Evolutionary conservation across 92 coral and sea anemone species (phyloP), one percentile per base, ranked within the genome.

Genomic region (Porites rus): DNA sequence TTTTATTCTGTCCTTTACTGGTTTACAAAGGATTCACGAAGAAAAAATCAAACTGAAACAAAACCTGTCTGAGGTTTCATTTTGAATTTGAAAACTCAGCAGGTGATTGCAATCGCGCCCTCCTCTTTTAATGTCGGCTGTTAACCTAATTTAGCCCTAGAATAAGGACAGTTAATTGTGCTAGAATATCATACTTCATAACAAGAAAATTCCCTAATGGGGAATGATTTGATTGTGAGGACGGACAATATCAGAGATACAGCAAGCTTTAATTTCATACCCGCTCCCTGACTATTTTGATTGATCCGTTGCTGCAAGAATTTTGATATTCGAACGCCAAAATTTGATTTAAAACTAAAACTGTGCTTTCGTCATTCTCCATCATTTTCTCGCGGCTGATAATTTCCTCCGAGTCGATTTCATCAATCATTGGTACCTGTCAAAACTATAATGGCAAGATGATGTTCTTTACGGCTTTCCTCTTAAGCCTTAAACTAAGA

Each of bases 201-300:
- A 77, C 81, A 65, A 66, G 74, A 89, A 85, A 85, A 84, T 78
- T 74, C 92, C 65, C 74, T 89, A 85, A 78, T 78, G 74, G 76
- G 79, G 31, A 18, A 20, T 61, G 43, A 68, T 19, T 78, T 78
- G 70, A 62, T 72, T 72, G 43, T 69, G 21, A 8, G n/a, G 61
- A 51, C 50, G 28, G 5, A 61, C 8, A 72, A 72, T 10, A 21
- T 66, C 51, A 68, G 21, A 74, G 51, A 25, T 12, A 65, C 74
- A 66, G 51, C 64, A 58, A 56, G 53, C 51, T 76, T 76, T 76
- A 14, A 76, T 0, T 71, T 46, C 25, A 24, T 13, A 10, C 10
- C 8, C 64, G 11, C 18, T 72, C 16, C 59, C 31, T 8, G 18
- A 18, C 22, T 11, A 12, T 54, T 76, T 72, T 18, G 19, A 62